A percentile compares a stretch with the other conserved stretches of the same genome.
Evolutionary conservation across 1,140 invertebrate species (phyloP).

Genomic region (Trissolcus basalis): DNA sequence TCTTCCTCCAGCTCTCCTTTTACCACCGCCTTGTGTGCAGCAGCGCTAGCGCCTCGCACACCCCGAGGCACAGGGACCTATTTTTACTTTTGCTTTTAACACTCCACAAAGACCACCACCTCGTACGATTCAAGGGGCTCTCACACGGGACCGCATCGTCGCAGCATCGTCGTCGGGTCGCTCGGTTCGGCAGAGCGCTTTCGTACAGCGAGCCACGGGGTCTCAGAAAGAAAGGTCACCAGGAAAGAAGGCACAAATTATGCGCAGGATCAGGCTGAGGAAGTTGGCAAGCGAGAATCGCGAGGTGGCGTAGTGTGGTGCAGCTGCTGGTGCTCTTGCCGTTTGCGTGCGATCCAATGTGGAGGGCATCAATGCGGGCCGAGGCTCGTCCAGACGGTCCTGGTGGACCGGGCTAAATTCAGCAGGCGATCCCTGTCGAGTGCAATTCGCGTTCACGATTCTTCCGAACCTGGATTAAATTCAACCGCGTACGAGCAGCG

Average conservation of each 20-base stretch:
- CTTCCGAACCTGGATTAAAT: conserved; percentile 31
- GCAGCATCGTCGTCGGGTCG: too few relatives aligned
- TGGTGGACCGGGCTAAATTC: conserved; percentile 66
- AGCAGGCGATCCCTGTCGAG: conserved; percentile 23
- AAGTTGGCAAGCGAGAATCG: conserved; percentile 42
- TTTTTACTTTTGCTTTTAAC: conserved; percentile 58
- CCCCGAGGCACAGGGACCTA: conserved; percentile 53
- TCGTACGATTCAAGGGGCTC: conserved; percentile 26
- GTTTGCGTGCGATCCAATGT: conserved; percentile 33
- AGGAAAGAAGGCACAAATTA: conserved; percentile 41
- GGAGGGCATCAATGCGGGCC: conserved; percentile 66
- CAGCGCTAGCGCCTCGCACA: conserved; percentile 52
- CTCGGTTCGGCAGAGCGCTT: not conserved
- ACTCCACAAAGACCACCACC: conserved; percentile 48
- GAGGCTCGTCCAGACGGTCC: conserved; percentile 67
- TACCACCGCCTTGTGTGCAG: conserved; percentile 55
- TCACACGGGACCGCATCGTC: conserved; percentile 13
- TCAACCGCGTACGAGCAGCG: conserved; percentile 65
- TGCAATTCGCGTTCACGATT: conserved; percentile 45
- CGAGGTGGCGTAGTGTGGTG: conserved; percentile 56
- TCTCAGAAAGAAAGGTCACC: conserved; percentile 23
- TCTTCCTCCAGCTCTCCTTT: conserved; percentile 36
- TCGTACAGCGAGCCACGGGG: conserved; percentile 6
- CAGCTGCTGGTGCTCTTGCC: conserved; percentile 20
- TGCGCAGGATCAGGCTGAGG: conserved; percentile 54